These are phyloP conservation scores for Iselma pallidipennis DNA, from an alignment of 2,888 invertebrate species.

Conservation along the genomic window DNA sequence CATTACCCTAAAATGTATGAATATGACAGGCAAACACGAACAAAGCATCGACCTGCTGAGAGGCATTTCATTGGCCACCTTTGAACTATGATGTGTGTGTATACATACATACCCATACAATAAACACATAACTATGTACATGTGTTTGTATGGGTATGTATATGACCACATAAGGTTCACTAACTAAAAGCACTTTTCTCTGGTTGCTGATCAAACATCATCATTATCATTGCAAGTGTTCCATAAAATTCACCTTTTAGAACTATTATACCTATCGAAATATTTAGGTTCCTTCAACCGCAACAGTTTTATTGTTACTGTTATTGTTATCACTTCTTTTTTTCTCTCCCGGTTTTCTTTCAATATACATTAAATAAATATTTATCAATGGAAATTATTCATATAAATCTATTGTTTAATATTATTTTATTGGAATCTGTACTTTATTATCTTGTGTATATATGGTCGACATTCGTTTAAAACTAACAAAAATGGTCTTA, in stretches of 20 bases:
- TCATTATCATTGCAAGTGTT: neutral
- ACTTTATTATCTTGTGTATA: too few species aligned
- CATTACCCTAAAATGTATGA: neutral
- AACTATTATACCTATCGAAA: neutral
- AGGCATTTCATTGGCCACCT: slow-evolving; percentile 10
- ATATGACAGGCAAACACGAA: slow-evolving; percentile 6
- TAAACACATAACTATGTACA: neutral
- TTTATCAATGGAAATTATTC: neutral
- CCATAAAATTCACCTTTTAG: neutral
- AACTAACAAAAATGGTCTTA: neutral
- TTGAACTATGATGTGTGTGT: slow-evolving; percentile 1
- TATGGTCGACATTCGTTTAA: neutral
- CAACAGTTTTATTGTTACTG: neutral
- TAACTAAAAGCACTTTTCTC: neutral
- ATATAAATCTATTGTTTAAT: neutral
- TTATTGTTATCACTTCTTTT: too few species aligned
- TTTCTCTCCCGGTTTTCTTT: too few species aligned
- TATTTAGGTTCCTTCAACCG: neutral
- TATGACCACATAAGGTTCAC: neutral
- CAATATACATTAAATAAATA: too few species aligned
- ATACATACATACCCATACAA: neutral
- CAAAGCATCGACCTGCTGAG: slow-evolving; percentile 8
- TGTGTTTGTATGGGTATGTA: too few species aligned
- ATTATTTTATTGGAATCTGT: neutral
- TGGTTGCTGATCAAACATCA: neutral